Percentiles rank a stretch among this genome's conserved stretches.
Evolutionary conservation across 2,113 vertebrate species (phyloP).

Genomic region (Mormoops blainvillei): DNA sequence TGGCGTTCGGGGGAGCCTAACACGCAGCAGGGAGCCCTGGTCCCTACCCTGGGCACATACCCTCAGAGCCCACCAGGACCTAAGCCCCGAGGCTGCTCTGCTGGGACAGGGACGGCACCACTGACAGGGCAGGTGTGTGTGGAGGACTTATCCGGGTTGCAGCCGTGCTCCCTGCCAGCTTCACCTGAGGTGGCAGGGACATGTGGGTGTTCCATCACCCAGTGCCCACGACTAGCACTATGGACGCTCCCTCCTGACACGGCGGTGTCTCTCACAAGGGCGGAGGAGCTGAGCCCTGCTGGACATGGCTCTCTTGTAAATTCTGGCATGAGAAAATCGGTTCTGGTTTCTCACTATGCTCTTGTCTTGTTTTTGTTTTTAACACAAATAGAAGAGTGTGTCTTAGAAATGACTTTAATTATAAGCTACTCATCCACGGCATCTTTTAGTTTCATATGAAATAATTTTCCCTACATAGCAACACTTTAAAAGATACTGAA

Average conservation of each 20-base stretch:
- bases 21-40: not conserved
- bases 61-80: not conserved
- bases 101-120: not conserved
- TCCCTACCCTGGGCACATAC: not conserved
- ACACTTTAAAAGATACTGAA: not conserved
- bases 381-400: not conserved
- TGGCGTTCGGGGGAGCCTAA: not conserved
- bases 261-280: not conserved
- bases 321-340: not conserved
- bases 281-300: too few species aligned
- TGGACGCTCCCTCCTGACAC: not conserved
- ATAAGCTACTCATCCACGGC: not conserved
- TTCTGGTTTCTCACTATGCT: not conserved
- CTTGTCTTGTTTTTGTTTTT: not conserved
- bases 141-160: not conserved
- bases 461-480: not conserved
- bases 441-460: constrained; percentile 4
- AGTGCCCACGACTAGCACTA: not conserved
- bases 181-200: accelerated
- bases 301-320: not conserved
- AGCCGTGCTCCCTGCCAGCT: not conserved
- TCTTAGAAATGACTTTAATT: not conserved
- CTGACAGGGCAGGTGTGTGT: not conserved
- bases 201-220: not conserved
- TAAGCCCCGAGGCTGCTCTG: not conserved